phyloP scores from a whole-genome alignment of 2,113 vertebrate species.

The Shinisaurus crocodilurus region DNA sequence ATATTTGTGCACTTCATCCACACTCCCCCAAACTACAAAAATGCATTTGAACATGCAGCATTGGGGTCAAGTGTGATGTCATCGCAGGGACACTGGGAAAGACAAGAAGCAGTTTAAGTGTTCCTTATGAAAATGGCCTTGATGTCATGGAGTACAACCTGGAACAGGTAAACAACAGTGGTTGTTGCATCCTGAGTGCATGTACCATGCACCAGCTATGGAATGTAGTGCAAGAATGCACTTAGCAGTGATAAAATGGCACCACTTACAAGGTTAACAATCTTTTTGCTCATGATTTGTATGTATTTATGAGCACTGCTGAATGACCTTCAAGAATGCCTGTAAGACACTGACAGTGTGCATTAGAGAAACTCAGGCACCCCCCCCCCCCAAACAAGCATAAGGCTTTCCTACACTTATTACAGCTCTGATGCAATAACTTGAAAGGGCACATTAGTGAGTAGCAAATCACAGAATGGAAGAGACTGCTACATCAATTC shows the following conservation, averaged over 20 bases:
- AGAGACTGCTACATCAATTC: slow-evolving; percentile 15
- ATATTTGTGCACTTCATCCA: background rate
- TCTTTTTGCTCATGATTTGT: slow-evolving; percentile 18
- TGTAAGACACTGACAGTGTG: slow-evolving; percentile 21
- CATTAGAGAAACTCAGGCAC: background rate
- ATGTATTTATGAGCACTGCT: slow-evolving; percentile 10
- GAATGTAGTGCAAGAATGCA: slow-evolving; percentile 7
- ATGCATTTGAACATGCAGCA: background rate
- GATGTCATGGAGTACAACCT: background rate
- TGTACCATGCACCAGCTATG: background rate
- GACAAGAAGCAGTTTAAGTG: background rate
- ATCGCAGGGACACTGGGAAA: background rate
- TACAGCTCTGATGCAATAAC: background rate
- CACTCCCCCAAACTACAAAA: background rate
- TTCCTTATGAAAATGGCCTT: background rate
- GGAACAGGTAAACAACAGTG: background rate
- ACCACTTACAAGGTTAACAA: slow-evolving; percentile 23
- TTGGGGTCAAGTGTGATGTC: background rate
- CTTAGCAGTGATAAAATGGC: slow-evolving; percentile 16
- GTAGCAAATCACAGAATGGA: slow-evolving; percentile 15
- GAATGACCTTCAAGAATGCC: slow-evolving; percentile 30
- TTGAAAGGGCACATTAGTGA: background rate
- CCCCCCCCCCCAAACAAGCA: background rate
- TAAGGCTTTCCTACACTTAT: background rate
- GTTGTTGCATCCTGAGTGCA: background rate